Base-by-base conservation (phyloP, 2,888 invertebrate genomes). In the Cephonodes hylas region DNA sequence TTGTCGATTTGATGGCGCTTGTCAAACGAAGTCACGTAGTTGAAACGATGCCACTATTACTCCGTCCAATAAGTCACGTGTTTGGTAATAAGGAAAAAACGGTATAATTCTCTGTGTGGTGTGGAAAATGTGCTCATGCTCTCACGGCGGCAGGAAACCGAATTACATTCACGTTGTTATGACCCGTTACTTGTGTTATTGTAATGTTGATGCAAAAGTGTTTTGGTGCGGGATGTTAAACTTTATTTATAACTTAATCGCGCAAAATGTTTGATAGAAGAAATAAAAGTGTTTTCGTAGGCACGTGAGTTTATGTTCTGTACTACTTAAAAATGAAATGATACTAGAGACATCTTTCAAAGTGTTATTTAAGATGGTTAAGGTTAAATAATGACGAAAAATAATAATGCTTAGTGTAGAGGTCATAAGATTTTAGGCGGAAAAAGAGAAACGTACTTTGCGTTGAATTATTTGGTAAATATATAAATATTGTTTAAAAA, bases 41-140 rank as follows among this genome's bases (percentile, higher is more conserved):
- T 0, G 53, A 53, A 53, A 53, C 31, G 53, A 31, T 27, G 53
- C 31, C 48, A 27, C 27, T 53, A 53, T 53, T 27, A 53, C 53
- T 53, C 31, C 53, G 53, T 53, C 31, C 53, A 53, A 53, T 53
- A 53, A 53, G 53, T 53, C 53, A 53, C 53, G 53, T 53, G 53
- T 53, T 53, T 53, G 31, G 31, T 53, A 53, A 53, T 53, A 53
- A 53, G 53, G 53, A 31, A 53, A 53, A 53, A 53, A 53, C 31
- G 53, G 31, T 53, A 31, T 31, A 53, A 53, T 53, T 31, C 53
- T 4, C 7, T 4, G 31, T 53, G 31, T 31, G 53, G 31, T 53
- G 27, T n/a, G 22, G 53, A 15, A 48, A 53, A 53, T 53, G 53
- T 31, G 27, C n/a, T 7, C 15, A 27, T 27, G 25, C 53, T 18